These are phyloP conservation scores for Cyphomyrus plagiostoma DNA, from an alignment of 2,113 vertebrate genomes.

Conservation along the genomic window DNA sequence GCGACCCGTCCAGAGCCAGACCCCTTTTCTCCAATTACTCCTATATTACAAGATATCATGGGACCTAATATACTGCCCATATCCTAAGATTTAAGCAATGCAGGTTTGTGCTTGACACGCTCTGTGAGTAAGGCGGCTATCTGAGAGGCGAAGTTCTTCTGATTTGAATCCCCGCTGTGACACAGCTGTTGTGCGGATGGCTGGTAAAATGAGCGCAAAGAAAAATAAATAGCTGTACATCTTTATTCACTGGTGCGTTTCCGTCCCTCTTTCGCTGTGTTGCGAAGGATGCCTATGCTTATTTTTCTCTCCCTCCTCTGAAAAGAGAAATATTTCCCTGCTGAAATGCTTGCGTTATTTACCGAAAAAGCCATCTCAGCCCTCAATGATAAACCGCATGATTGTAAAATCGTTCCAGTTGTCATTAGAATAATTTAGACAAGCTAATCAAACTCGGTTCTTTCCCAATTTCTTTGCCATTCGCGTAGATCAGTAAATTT, in stretches of 20 bases:
- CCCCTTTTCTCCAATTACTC: not conserved
- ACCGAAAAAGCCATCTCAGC: not conserved
- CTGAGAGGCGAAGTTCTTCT: not conserved
- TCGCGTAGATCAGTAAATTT: not conserved
- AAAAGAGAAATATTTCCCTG: not conserved
- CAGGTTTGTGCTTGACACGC: not conserved
- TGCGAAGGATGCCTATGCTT: not conserved
- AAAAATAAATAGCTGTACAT: not conserved
- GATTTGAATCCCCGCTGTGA: not conserved
- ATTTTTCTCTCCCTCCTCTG: not conserved
- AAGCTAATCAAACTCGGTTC: not conserved
- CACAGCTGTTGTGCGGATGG: conserved; percentile 1
- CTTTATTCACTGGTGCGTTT: conserved; percentile 9
- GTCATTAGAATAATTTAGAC: not conserved
- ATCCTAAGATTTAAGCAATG: not conserved
- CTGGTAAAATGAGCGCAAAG: not conserved
- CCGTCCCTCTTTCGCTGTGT: not conserved
- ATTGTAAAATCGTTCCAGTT: not conserved
- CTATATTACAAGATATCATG: not conserved
- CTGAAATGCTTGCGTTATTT: not conserved
- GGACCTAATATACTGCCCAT: not conserved
- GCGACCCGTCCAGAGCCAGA: not conserved
- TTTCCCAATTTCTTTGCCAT: not conserved
- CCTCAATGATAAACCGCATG: not conserved
- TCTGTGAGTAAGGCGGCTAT: not conserved